Percentiles rank a stretch among this genome's conserved stretches.
These are phyloP conservation scores for Tauraco hartlaubi DNA, from an alignment of 2,797 vertebrate genomes.

Conservation along the genomic window DNA sequence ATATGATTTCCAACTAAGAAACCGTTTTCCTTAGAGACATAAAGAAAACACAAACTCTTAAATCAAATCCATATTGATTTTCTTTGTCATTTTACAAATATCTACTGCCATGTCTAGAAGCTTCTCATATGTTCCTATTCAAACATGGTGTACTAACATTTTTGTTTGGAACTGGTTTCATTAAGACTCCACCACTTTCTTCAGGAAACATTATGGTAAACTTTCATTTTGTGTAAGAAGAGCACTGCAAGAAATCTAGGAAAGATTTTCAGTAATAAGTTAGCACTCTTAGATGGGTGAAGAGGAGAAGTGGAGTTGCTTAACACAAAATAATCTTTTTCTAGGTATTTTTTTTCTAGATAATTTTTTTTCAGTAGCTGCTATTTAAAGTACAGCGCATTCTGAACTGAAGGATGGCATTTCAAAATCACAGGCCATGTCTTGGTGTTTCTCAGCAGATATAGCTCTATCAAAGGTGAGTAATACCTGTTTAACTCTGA, in stretches of 20 bases:
- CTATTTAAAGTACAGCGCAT: not conserved
- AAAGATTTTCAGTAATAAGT: not conserved
- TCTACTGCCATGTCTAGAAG: not conserved
- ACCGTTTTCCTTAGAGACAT: not conserved
- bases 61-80: not conserved
- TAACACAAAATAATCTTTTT: not conserved
- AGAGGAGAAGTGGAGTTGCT: not conserved
- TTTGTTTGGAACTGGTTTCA: not conserved
- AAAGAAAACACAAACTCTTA: not conserved
- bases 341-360: not conserved
- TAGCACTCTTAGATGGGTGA: not conserved
- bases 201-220: not conserved
- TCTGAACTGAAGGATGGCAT: not conserved
- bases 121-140: not conserved
- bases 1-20: not conserved
- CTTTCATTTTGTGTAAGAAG: not conserved
- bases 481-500: not conserved
- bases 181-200: not conserved
- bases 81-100: not conserved
- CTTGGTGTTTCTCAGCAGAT: not conserved
- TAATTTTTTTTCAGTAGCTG: not conserved
- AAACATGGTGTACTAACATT: fast-evolving
- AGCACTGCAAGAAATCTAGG: not conserved
- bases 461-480: not conserved
- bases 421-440: not conserved